Conservation (phyloP, 2,113 vertebrate species). For the Nibea coibor region DNA sequence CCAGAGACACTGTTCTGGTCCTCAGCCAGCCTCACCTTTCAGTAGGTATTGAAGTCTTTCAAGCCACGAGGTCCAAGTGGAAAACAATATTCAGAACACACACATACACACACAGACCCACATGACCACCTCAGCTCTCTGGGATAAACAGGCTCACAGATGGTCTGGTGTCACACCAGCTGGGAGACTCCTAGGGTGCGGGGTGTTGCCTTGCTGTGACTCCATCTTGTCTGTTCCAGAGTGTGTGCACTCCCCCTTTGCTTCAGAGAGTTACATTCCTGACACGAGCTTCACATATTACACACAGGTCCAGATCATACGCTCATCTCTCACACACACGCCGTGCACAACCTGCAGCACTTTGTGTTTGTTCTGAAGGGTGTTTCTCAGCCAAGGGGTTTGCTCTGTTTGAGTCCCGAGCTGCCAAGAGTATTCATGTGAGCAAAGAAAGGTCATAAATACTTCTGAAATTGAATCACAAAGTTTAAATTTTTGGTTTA, state of each 20-base stretch:
- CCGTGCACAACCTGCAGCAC: not conserved
- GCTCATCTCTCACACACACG: not conserved
- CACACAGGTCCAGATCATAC: slow-evolving; percentile 28
- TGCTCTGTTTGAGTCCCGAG: not conserved
- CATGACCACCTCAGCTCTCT: slow-evolving; percentile 55
- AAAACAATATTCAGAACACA: slow-evolving; percentile 54
- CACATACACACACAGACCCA: slow-evolving; percentile 31
- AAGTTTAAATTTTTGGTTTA: not conserved
- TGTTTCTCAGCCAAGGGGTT: slow-evolving; percentile 31
- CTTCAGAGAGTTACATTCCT: slow-evolving; percentile 43
- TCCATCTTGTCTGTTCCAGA: slow-evolving; percentile 73
- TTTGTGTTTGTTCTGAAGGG: slow-evolving; percentile 44
- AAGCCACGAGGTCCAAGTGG: slow-evolving; percentile 9
- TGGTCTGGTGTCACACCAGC: slow-evolving; percentile 79
- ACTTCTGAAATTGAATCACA: not conserved
- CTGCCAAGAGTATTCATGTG: not conserved
- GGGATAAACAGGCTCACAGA: slow-evolving; percentile 77
- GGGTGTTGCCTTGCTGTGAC: slow-evolving; percentile 75
- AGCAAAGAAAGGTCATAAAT: not conserved
- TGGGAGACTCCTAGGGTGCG: slow-evolving; percentile 70
- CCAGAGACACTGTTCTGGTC: slow-evolving; percentile 53
- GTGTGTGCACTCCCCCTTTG: slow-evolving; percentile 26
- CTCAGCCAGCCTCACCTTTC: slow-evolving; percentile 33
- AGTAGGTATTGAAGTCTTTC: slow-evolving; percentile 29
- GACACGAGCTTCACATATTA: slow-evolving; percentile 36